phyloP scores from a whole-genome alignment of 2,113 vertebrate species.

The Galbula dea region DNA sequence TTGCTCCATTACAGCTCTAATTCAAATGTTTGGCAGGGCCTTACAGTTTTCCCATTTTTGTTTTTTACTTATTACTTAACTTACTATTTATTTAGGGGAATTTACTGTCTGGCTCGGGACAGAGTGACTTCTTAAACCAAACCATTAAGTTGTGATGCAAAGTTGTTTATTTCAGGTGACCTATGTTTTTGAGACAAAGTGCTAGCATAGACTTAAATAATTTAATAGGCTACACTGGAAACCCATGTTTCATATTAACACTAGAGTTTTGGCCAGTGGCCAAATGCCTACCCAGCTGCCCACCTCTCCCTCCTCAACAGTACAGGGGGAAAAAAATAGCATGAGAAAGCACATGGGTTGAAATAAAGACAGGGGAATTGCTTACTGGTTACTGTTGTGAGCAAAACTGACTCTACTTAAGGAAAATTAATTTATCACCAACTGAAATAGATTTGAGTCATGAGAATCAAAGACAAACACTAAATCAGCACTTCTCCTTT shows the following conservation, averaged over 20 bases:
- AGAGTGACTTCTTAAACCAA: neutral
- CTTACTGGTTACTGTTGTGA: neutral
- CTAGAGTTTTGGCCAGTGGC: neutral
- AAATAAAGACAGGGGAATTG: neutral
- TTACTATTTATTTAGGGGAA: too few relatives aligned
- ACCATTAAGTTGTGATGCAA: neutral
- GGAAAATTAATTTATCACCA: neutral
- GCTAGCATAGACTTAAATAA: neutral
- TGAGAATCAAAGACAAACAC: neutral
- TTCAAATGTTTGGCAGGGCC: neutral
- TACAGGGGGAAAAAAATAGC: neutral
- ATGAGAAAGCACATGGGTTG: neutral
- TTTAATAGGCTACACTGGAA: neutral
- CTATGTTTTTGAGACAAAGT: neutral
- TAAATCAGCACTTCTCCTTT: neutral
- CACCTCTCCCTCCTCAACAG: neutral
- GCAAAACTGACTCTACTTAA: neutral
- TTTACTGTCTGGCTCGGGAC: neutral
- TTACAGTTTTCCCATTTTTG: accelerated
- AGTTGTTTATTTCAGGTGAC: neutral
- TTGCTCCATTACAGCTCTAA: neutral
- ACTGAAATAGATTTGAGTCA: neutral
- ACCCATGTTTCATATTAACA: neutral
- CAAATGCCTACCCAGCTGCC: neutral
- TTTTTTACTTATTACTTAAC: neutral